Evolutionary conservation across 2,797 vertebrate genomes (phyloP).

Genomic region (Enoplosus armatus): DNA sequence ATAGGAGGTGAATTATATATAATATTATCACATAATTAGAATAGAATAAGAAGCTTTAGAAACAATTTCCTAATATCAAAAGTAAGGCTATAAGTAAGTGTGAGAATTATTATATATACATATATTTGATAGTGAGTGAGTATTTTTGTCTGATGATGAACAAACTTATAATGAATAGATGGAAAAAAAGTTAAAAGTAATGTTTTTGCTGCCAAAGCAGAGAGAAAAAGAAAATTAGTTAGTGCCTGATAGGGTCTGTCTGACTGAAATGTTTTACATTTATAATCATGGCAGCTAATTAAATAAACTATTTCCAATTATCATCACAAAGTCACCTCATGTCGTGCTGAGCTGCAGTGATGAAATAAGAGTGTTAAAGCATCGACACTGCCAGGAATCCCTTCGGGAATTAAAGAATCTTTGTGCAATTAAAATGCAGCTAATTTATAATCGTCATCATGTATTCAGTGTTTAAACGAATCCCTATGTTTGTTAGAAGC

Average conservation of each 20-base stretch:
- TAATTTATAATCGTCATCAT: not conserved
- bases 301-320: conserved; percentile 1
- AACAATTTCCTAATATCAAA: not conserved
- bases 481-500: not conserved
- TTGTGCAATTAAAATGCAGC: not conserved
- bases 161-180: not conserved
- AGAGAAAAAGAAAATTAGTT: not conserved
- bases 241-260: not conserved
- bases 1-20: not conserved
- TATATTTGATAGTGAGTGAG: not conserved
- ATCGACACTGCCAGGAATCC: not conserved
- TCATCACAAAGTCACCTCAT: not conserved
- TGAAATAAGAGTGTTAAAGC: not conserved
- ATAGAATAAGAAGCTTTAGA: not conserved
- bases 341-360: not conserved
- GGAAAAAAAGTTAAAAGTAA: not conserved
- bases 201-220: not conserved
- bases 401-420: not conserved
- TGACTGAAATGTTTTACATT: not conserved
- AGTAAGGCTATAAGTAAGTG: not conserved
- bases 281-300: conserved; percentile 1
- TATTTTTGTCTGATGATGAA: not conserved
- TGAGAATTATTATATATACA: not conserved
- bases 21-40: not conserved
- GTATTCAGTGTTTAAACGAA: not conserved